Percentiles rank a stretch among this genome's conserved stretches.
These are phyloP conservation scores for Anolis apletophallus DNA, from an alignment of 2,797 vertebrate genomes.

Conservation along the genomic window DNA sequence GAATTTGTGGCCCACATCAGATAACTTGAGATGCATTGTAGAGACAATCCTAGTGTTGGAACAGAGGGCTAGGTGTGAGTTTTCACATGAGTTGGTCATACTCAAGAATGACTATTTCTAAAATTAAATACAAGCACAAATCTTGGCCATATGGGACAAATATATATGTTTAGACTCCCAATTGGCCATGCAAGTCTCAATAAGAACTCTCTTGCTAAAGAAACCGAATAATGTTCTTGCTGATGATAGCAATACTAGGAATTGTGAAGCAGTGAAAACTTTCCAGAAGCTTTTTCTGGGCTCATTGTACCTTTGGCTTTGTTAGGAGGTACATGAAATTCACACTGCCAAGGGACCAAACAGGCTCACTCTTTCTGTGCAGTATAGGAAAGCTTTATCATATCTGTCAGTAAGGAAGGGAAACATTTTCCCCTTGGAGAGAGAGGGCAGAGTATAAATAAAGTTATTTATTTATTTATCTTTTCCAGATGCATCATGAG, in stretches of 20 bases:
- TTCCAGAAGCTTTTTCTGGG: background rate
- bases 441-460: no score
- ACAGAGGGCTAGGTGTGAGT: background rate
- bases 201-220: background rate
- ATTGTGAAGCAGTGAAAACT: background rate
- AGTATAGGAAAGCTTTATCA: background rate
- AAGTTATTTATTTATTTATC: background rate
- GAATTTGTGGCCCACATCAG: no score
- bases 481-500: background rate
- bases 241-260: background rate
- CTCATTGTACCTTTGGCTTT: background rate
- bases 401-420: background rate
- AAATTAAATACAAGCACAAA: background rate
- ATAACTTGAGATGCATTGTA: no score
- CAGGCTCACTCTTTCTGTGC: background rate
- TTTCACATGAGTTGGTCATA: background rate
- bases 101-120: background rate
- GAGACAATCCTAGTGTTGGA: no score
- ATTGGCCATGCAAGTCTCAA: background rate
- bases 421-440: background rate
- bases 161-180: background rate
- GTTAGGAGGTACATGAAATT: background rate
- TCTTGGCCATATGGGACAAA: background rate
- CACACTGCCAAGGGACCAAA: background rate
- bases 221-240: background rate